A percentile compares a stretch with the other conserved stretches of the same genome.
Conservation (phyloP, 2,888 invertebrate genomes). For the Apomyelois bistriatella region DNA sequence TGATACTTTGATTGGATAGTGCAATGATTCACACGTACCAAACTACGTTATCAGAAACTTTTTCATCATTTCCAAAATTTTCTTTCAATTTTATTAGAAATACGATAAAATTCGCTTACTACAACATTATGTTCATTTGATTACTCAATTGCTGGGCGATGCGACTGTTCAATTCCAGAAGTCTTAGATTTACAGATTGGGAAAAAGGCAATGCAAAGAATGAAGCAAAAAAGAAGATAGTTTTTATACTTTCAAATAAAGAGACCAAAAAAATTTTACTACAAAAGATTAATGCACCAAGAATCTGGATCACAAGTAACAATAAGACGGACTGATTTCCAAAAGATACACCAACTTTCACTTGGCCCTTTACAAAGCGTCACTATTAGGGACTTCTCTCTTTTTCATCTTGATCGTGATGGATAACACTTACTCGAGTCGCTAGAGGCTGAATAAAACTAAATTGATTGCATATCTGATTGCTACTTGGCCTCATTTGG, state of each 20-base stretch:
- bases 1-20: too few species aligned
- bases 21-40: too few species aligned
- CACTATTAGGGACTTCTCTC: slow-evolving; percentile 31
- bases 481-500: slow-evolving; percentile 11
- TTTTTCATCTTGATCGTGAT: slow-evolving; percentile 15
- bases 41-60: too few species aligned
- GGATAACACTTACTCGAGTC: slow-evolving; percentile 10
- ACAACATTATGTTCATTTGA: too few species aligned
- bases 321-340: slow-evolving; percentile 54
- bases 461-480: slow-evolving; percentile 13
- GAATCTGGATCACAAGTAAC: slow-evolving; percentile 49
- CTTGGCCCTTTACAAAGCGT: slow-evolving; percentile 59
- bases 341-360: slow-evolving; percentile 67
- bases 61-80: too few species aligned
- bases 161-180: too few species aligned
- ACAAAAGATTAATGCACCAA: slow-evolving; percentile 57
- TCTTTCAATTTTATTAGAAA: too few species aligned
- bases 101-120: too few species aligned
- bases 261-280: slow-evolving; percentile 42
- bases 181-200: too few species aligned
- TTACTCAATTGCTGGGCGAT: too few species aligned
- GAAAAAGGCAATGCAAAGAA: too few species aligned
- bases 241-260: slow-evolving; percentile 45
- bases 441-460: slow-evolving; percentile 9
- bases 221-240: not conserved